Evolutionary conservation across 2,113 vertebrate genomes (phyloP), one percentile per base, ranked within the genome.

Genomic region (Corythaixoides concolor): DNA sequence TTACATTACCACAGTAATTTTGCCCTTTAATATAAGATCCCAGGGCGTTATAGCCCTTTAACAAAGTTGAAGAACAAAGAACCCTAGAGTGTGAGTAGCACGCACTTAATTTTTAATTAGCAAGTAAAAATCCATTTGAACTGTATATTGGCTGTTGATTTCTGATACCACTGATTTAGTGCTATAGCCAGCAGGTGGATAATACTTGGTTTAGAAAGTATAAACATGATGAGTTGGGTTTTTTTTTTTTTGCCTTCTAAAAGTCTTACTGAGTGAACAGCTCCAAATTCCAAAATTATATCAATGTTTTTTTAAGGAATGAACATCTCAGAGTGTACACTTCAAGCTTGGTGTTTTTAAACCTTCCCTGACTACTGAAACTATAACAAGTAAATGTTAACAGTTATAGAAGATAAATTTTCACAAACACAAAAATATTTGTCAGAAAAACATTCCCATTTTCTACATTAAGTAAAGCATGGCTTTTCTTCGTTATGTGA

Each of bases 161-260:
- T 73, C 24, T 39, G 64, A 47, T 62, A 56, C 21, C 24, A 12
- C 35, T 85, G 19, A 30, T 18, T 8, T 47, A 53, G 47, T 53
- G 22, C 0, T 5, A 10, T 66, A 72, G 39, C 20, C 66, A 41
- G 21, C 21, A 50, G 21, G 11, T 3, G 4, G 43, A 6, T 83
- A 50, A 35, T 69, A 10, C 15, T 83, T 79, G 16, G 1, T 85
- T 72, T 88, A 28, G 23, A 33, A 92, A 77, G 35, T 62, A n/a
- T 28, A 14, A 33, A 1, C 0, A 0, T 62, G 64, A 21, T 30
- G 22, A 39, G 39, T 39, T 39, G 39, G 39, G n/a, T n/a, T n/a
- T n/a, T n/a, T n/a, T 3, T 0, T 12, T 37, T 59, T 50, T 41
- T 27, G 41, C 69, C 16, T 84, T 85, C 32, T 55, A 11, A 33